Conservation (phyloP, 2,888 invertebrate species). For the Rhingia rostrata region DNA sequence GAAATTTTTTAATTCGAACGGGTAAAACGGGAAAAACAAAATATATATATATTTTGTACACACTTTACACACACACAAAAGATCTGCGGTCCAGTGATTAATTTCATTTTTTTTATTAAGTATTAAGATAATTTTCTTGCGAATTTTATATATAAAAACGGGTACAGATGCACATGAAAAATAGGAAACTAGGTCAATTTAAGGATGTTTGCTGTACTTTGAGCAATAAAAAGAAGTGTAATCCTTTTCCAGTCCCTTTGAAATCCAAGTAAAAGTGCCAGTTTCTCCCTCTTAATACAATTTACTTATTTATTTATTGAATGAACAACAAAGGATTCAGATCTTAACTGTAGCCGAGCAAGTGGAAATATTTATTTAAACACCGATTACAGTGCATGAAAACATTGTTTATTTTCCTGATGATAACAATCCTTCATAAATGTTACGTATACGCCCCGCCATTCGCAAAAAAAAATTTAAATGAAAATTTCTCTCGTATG, state of each 20-base stretch:
- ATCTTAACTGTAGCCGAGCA: neutral
- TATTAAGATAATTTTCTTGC: too few relatives aligned
- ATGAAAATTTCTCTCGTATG: constrained; percentile 1
- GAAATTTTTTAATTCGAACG: constrained; percentile 32
- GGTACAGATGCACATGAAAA: constrained; percentile 28
- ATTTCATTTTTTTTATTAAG: neutral
- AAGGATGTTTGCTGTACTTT: constrained; percentile 39
- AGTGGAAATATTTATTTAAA: neutral
- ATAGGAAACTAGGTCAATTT: constrained; percentile 56
- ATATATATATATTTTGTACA: constrained; percentile 9
- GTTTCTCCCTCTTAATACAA: neutral
- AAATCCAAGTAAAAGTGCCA: neutral
- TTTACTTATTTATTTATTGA: neutral
- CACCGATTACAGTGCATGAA: too few relatives aligned
- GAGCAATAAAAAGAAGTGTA: constrained; percentile 4
- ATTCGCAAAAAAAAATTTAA: constrained; percentile 11
- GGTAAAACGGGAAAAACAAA: constrained; percentile 38
- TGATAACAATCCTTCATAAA: constrained; percentile 5
- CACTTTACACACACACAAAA: constrained; percentile 6
- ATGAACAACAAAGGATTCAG: neutral
- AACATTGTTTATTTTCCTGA: neutral
- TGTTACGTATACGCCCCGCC: constrained; percentile 52
- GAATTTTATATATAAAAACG: neutral
- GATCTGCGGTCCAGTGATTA: neutral
- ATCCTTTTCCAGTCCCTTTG: neutral